A percentile compares a stretch with the other conserved stretches of the same genome.
Evolutionary conservation across 92 coral and sea anemone genomes (phyloP).

Genomic region (Umimayanthus chanpuru): DNA sequence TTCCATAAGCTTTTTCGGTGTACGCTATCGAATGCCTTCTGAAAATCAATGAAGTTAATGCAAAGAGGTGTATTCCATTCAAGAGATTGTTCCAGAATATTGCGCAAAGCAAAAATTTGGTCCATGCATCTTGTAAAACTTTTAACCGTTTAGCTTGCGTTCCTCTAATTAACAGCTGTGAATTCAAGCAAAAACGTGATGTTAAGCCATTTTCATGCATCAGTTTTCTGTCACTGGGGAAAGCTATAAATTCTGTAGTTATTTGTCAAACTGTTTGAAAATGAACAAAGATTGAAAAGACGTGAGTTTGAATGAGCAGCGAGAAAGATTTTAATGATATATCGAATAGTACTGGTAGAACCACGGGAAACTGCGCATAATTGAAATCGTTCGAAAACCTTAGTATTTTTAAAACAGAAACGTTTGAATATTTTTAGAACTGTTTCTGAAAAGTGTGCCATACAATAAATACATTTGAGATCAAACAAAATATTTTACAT

Average conservation of each 20-base stretch:
- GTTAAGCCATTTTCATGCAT: constrained; percentile 27
- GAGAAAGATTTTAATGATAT: constrained; percentile 27
- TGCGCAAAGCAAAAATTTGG: constrained; percentile 40
- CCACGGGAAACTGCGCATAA: constrained; percentile 32
- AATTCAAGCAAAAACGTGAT: constrained; percentile 28
- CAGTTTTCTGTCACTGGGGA: constrained; percentile 31
- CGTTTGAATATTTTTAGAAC: constrained; percentile 26
- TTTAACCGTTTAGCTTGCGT: constrained; percentile 47
- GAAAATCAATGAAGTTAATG: not conserved
- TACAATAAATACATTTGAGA: constrained; percentile 27
- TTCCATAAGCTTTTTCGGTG: constrained; percentile 21
- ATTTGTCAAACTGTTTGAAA: constrained; percentile 28
- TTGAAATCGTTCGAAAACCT: constrained; percentile 24
- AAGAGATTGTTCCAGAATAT: constrained; percentile 30
- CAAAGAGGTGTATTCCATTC: constrained; percentile 29
- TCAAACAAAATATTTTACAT: constrained; percentile 26
- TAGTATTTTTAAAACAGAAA: constrained; percentile 26
- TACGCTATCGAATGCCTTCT: constrained; percentile 4
- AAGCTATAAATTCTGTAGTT: constrained; percentile 28
- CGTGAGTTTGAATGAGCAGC: constrained; percentile 31
- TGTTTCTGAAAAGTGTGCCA: constrained; percentile 30
- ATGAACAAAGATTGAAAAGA: constrained; percentile 28
- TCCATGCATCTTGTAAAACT: constrained; percentile 41
- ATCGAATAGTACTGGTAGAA: constrained; percentile 26
- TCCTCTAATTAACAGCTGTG: constrained; percentile 47